Base-by-base conservation (phyloP, 2,888 invertebrate genomes). In the Anthrax anthrax region DNA sequence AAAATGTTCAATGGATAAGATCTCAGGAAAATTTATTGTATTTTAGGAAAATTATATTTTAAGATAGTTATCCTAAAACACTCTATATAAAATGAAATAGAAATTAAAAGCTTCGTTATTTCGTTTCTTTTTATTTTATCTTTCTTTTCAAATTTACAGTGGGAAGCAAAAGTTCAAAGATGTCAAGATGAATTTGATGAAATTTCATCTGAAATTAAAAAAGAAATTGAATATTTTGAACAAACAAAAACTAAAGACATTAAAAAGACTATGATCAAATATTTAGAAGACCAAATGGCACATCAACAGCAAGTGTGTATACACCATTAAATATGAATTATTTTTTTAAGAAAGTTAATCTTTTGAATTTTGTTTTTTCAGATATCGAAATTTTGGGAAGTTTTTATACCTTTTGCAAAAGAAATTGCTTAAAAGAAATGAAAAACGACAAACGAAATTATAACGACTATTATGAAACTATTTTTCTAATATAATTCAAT, bases 91-190 rank as follows among this genome's bases (percentile, higher is more conserved):
- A n/a, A n/a, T n/a, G n/a, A n/a, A n/a, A n/a, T n/a, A n/a, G n/a
- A n/a, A n/a, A 23, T 23, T 23, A 8, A 23, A 23, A 6, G 23
- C 23, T 6, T 23, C n/a, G n/a, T n/a, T n/a, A n/a, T 29, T 29
- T 29, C 12, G 8, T 32, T 32, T 32, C 12, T 32, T 32, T 32
- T 32, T 32, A 12, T 32, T 36, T 8, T 36, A 36, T 36, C 16
- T 36, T 8, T 16, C 6, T 36, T 36, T 36, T 43, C 47, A 40
- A 32, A 47, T 63, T 23, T 66, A 41, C 60, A 91, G 84, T 92
- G 92, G 94, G 92, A 95, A 66, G 75, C 85, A 1, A 94, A 94
- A 70, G 94, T 96, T n/a, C 94, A 95, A 59, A 80, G 94, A 52
- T 89, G 94, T 1, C 91, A 96, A 65, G 87, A 90, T 57, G 95